Conservation (phyloP, 2,888 invertebrate genomes). For the Mythimna impura region DNA sequence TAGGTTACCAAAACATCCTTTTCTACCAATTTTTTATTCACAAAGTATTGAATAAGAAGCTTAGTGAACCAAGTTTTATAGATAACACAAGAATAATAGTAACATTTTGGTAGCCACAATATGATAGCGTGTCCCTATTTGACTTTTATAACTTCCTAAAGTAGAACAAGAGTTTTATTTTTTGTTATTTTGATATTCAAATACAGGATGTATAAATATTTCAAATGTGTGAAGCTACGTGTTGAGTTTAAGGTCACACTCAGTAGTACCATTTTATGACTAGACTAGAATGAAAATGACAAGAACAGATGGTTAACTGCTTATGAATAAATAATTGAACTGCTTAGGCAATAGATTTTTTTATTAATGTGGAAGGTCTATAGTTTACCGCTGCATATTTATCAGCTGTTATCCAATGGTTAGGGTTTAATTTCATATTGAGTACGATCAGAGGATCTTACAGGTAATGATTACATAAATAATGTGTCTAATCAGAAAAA, state of each 20-base stretch:
- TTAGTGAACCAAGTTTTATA: background rate
- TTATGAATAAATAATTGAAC: conserved; percentile 25
- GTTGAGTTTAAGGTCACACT: conserved; percentile 7
- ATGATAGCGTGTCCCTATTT: conserved; percentile 32
- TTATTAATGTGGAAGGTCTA: background rate
- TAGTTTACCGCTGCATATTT: background rate
- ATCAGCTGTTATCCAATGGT: background rate
- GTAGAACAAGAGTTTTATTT: background rate
- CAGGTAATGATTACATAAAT: background rate
- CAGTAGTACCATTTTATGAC: background rate
- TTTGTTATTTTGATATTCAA: background rate
- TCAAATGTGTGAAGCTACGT: conserved; percentile 26
- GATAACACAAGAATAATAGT: background rate
- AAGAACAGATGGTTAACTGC: conserved; percentile 1
- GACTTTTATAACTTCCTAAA: conserved; percentile 24
- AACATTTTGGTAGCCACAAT: conserved; percentile 15
- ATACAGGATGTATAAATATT: conserved; percentile 24
- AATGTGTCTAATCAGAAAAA: background rate
- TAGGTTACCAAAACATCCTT: too few species aligned
- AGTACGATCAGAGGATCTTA: background rate
- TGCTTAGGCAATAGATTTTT: background rate
- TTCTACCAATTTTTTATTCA: background rate
- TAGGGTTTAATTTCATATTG: background rate
- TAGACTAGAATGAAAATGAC: conserved; percentile 1
- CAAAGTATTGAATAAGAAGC: background rate